Conservation (phyloP, 2,888 invertebrate species). For the Dynastes maya region DNA sequence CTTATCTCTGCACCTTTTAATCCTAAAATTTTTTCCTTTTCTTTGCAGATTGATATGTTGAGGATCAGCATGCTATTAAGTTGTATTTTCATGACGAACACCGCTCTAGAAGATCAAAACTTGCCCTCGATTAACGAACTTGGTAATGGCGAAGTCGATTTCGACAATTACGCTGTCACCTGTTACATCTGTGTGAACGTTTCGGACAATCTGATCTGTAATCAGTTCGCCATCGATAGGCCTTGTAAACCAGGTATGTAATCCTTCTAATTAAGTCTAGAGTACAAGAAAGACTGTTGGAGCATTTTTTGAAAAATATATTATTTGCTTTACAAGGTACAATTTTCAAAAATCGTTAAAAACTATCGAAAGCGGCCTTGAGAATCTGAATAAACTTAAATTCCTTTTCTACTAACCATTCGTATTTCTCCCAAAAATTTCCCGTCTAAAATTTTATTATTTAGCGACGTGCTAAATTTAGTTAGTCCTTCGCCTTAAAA, state of each 20-base stretch:
- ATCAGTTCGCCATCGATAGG: conserved; percentile 77
- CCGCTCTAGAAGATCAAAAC: conserved; percentile 62
- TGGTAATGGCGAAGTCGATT: conserved; percentile 58
- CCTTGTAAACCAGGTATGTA: conserved; percentile 73
- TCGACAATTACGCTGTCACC: conserved; percentile 70
- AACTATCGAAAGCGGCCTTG: too few relatives aligned
- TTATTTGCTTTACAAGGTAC: too few relatives aligned
- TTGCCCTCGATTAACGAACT: conserved; percentile 54
- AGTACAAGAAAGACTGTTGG: too few relatives aligned
- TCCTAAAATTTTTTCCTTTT: background rate
- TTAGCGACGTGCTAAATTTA: background rate
- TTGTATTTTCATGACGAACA: conserved; percentile 70
- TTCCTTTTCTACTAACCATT: too few relatives aligned
- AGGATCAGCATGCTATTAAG: conserved; percentile 69
- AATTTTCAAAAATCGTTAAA: too few relatives aligned
- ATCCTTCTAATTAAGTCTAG: background rate
- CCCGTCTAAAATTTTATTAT: too few relatives aligned
- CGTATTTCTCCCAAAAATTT: too few relatives aligned
- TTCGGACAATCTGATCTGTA: conserved; percentile 77
- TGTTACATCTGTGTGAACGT: conserved; percentile 79
- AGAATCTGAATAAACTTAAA: too few relatives aligned
- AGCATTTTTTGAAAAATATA: too few relatives aligned
- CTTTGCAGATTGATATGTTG: conserved; percentile 70
- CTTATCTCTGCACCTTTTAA: too few relatives aligned
- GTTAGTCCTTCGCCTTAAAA: background rate